Conservation (phyloP, 1,140 invertebrate species). For the Idris sp. region DNA sequence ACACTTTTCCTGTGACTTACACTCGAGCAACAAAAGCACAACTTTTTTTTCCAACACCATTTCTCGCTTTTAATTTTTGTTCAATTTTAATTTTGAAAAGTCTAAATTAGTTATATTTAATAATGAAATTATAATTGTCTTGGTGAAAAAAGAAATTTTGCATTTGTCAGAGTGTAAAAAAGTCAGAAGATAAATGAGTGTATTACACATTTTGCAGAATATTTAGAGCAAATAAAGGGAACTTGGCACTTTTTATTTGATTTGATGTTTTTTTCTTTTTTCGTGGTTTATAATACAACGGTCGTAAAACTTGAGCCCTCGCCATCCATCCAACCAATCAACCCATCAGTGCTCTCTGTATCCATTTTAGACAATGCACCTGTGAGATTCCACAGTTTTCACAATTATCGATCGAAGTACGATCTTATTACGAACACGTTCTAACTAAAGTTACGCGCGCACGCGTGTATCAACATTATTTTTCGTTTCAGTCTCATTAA, state of each 20-base stretch:
- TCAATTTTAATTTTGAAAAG: too few relatives aligned
- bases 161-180: too few relatives aligned
- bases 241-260: conserved; percentile 8
- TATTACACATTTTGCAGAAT: conserved; percentile 37
- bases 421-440: conserved; percentile 28
- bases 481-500: not conserved
- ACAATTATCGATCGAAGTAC: conserved; percentile 50
- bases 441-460: conserved; percentile 19
- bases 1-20: too few relatives aligned
- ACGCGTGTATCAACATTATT: conserved; percentile 15
- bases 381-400: conserved; percentile 61
- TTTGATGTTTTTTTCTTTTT: conserved; percentile 21
- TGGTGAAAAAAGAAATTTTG: too few relatives aligned
- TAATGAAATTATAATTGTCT: too few relatives aligned
- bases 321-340: conserved; percentile 60
- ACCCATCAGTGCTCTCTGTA: conserved; percentile 61
- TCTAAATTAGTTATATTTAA: too few relatives aligned
- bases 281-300: conserved; percentile 36
- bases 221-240: conserved; percentile 7
- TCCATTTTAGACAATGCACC: conserved; percentile 59
- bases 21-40: too few relatives aligned
- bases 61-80: too few relatives aligned
- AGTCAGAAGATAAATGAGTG: too few relatives aligned
- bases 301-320: conserved; percentile 71
- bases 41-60: too few relatives aligned